These are phyloP conservation scores for Rhinoderma darwinii DNA, from an alignment of 2,113 vertebrate genomes.

Conservation along the genomic window DNA sequence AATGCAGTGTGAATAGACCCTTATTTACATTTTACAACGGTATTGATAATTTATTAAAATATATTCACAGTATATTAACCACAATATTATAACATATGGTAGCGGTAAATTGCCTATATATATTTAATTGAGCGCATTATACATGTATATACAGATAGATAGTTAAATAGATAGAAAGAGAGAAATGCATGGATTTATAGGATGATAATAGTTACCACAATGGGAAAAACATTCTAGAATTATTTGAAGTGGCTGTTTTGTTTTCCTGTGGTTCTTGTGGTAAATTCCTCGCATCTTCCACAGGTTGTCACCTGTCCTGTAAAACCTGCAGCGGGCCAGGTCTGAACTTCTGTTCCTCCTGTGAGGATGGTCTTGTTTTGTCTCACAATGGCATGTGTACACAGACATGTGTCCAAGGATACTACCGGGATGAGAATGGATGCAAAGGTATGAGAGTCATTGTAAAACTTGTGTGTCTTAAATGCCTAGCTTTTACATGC, in stretches of 20 bases:
- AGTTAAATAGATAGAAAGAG: not conserved
- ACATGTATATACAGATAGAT: too few species aligned
- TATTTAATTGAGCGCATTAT: not conserved
- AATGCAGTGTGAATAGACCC: too few species aligned
- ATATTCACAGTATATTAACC: too few species aligned
- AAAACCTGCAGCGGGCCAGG: constrained; percentile 76
- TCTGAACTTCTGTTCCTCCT: constrained; percentile 82
- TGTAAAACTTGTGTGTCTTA: too few species aligned
- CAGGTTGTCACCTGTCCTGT: constrained; percentile 89
- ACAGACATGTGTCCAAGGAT: constrained; percentile 75
- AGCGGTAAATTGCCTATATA: too few species aligned
- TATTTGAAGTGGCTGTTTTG: constrained; percentile 8
- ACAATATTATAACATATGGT: too few species aligned
- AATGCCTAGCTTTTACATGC: too few species aligned
- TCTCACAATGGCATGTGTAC: constrained; percentile 77
- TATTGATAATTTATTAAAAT: too few species aligned
- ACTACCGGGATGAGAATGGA: constrained; percentile 75
- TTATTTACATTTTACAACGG: too few species aligned
- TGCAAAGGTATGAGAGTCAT: constrained; percentile 76
- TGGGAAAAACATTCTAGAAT: not conserved
- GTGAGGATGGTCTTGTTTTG: constrained; percentile 72
- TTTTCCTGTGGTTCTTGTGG: not conserved
- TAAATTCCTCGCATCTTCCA: constrained; percentile 49
- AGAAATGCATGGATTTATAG: not conserved
- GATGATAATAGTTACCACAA: not conserved